These are phyloP conservation scores for Teleogryllus occipitalis DNA, from an alignment of 1,140 invertebrate genomes.

Conservation along the genomic window DNA sequence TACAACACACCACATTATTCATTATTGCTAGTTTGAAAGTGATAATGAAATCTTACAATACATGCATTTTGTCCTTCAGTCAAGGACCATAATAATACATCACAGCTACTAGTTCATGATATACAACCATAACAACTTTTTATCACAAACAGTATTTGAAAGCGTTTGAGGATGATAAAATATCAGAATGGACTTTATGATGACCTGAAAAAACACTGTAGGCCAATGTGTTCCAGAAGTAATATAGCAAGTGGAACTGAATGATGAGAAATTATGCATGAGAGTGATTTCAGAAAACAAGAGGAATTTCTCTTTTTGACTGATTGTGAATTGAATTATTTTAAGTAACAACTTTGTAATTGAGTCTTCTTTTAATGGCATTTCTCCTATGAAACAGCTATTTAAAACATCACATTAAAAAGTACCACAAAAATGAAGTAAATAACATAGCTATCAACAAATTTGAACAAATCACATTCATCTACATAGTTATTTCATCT, in stretches of 20 bases:
- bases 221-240: neutral
- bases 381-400: neutral
- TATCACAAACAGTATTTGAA: neutral
- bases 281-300: neutral
- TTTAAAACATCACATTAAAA: constrained; percentile 13
- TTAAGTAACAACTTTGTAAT: constrained; percentile 1
- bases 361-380: neutral
- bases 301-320: neutral
- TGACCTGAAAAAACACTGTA: neutral
- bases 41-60: neutral
- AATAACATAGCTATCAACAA: neutral
- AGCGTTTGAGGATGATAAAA: neutral
- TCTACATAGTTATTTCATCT: neutral
- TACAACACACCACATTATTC: constrained; percentile 4
- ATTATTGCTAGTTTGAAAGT: constrained; percentile 5
- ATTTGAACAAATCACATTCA: neutral
- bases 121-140: constrained; percentile 1
- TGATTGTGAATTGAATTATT: neutral
- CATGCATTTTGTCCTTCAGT: neutral
- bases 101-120: constrained; percentile 4
- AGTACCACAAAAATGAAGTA: constrained; percentile 9
- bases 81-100: neutral
- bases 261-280: neutral
- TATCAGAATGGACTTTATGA: neutral
- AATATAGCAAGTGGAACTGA: neutral